Base-by-base conservation (phyloP, 2,888 invertebrate genomes). In the Drosophila ustulata region DNA sequence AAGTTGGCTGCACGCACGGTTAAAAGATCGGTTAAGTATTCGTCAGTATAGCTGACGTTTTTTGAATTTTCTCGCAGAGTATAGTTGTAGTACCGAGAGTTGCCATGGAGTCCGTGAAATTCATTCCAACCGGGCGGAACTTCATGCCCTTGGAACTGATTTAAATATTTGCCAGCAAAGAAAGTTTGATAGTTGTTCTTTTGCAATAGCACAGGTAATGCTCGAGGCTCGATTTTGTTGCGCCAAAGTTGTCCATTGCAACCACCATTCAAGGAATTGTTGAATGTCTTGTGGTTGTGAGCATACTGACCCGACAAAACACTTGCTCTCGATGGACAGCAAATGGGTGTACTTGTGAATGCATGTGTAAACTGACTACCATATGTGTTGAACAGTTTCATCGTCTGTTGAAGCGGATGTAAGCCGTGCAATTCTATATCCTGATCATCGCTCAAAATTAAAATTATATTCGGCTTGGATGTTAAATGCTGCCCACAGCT, bases 131-230 rank as follows among this genome's bases (percentile, higher is more conserved):
- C 98, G 0, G 94, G 93, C 0, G 98, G 98, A 1, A 97, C 93
- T 72, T 94, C 93, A 9, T 92, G 89, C 0, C 95, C 94, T 0
- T 58, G 26, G 49, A 96, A 98, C 94, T 96, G 94, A 93, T 98
- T 98, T 75, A 98, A 93, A 93, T 98, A 98, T 93, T 98, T 98
- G 52, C 98, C 98, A 78, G 97, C 97, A 91, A 97, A 98, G 91
- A 98, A 98, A 0, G 97, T 98, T 4, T 93, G 94, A 89, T 98
- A 98, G 0, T 94, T 94, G 0, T 94, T 94, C 0, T 93, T 89
- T 58, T 96, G 94, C 34, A 98, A 92, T 43, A 95, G 90, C 0
- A 94, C 93, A 0, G 96, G 96, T 83, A 98, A 95, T 1, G 96
- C 95, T 0, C 93, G 91, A 0, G 92, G 92, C 91, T 98, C 98